Evolutionary conservation across 1,140 invertebrate genomes (phyloP), one percentile per base, ranked within the genome.

Genomic region (Tetragnatha versicolor): DNA sequence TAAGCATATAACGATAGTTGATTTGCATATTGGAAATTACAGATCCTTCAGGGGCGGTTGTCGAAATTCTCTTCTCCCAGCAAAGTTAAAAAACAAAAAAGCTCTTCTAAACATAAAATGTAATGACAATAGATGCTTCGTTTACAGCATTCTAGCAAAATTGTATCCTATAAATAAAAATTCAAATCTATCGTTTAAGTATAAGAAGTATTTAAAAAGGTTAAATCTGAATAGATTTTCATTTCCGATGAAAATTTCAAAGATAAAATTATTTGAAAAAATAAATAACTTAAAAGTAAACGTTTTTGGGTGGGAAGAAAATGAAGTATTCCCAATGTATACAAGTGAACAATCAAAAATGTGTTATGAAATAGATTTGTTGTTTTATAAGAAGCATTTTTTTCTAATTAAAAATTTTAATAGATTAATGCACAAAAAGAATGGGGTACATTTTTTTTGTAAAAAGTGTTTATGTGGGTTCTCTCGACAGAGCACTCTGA

Each of bases 181-280:
- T 22, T 2, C 17, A 51, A 22, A 51, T 51, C 47, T n/a, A 51
- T n/a, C 47, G 7, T 51, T 51, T n/a, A 27, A 27, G 27, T 51
- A 25, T 22, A 51, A 51, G 20, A 51, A 51, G 10, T n/a, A 22
- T 51, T 10, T 51, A n/a, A 22, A n/a, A 25, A 20, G 4, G 10
- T 51, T 51, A 20, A 51, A 51, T 22, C 3, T 51, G 2, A 51
- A 51, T 4, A 4, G 20, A n/a, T n/a, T 51, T 9, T 20, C 17
- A 51, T 51, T 51, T 51, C 10, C 49, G 10, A 51, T 51, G 49
- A 3, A n/a, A n/a, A 51, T 51, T 51, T 51, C 49, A 51, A 51
- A 22, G 10, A 51, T 51, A 20, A 4, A 25, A 20, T 51, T 20
- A 25, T 51, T 51, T 51, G 9, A 51, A 22, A 51, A 22, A 2